Conservation (phyloP, 2,113 vertebrate species). For the Solea senegalensis region DNA sequence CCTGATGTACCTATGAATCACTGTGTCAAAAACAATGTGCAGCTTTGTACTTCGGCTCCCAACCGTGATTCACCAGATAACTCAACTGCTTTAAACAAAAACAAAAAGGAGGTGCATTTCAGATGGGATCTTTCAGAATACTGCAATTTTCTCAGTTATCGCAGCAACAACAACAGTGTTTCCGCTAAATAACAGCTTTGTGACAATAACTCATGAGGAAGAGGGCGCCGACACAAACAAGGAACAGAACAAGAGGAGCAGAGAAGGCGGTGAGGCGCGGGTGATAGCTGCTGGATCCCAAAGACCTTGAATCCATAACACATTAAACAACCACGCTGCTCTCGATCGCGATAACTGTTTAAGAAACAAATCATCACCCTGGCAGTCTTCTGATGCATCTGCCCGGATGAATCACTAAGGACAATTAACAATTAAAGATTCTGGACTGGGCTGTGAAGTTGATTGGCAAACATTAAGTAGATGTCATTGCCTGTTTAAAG, state of each 20-base stretch:
- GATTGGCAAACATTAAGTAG: neutral
- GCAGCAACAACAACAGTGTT: neutral
- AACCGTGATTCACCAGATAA: neutral
- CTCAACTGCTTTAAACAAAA: slow-evolving; percentile 2
- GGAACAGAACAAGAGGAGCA: neutral
- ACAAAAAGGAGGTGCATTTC: slow-evolving; percentile 5
- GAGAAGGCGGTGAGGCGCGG: neutral
- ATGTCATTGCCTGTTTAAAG: neutral
- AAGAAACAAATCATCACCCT: neutral
- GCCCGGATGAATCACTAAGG: neutral
- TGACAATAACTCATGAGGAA: neutral
- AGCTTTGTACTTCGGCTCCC: slow-evolving; percentile 1
- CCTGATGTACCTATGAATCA: slow-evolving; percentile 17
- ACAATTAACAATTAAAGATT: neutral
- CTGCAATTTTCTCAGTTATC: slow-evolving; percentile 11
- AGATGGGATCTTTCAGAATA: slow-evolving; percentile 15
- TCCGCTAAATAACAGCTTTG: slow-evolving; percentile 17
- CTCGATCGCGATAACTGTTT: neutral
- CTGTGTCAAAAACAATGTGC: neutral
- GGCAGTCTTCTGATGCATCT: neutral
- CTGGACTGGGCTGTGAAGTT: neutral
- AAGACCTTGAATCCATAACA: neutral
- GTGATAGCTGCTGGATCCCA: neutral
- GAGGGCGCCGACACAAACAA: neutral
- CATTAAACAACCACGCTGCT: neutral